Evolutionary conservation across 2,113 vertebrate species (phyloP).

Genomic region (Dolichallabes microphthalmus): DNA sequence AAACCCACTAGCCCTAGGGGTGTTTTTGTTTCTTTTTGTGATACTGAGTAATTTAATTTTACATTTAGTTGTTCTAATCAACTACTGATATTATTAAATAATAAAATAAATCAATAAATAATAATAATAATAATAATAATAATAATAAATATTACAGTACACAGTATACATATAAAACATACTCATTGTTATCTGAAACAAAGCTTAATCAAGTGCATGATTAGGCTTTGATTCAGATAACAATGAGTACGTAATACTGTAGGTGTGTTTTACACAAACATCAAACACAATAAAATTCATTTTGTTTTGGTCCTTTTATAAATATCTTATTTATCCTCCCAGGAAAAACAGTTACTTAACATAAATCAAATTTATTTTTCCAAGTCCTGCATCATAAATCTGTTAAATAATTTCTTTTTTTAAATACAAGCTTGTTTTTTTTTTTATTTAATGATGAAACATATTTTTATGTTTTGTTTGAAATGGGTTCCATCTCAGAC

Average conservation of each 20-base stretch:
- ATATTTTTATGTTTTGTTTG: conserved; percentile 1
- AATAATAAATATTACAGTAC: too few relatives aligned
- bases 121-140: too few relatives aligned
- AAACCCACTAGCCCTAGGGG: not conserved
- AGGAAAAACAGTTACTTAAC: not conserved
- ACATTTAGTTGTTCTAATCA: not conserved
- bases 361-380: not conserved
- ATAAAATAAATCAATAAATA: too few relatives aligned
- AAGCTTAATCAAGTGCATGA: not conserved
- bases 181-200: too few relatives aligned
- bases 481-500: not conserved
- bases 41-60: not conserved
- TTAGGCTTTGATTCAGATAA: not conserved
- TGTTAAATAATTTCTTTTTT: not conserved
- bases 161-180: too few relatives aligned
- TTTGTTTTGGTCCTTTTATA: not conserved
- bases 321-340: not conserved
- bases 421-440: not conserved
- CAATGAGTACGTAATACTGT: not conserved
- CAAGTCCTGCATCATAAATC: not conserved
- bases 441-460: not conserved
- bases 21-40: not conserved
- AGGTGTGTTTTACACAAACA: not conserved
- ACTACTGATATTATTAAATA: too few relatives aligned
- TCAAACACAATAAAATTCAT: not conserved